Evolutionary conservation across 2,113 vertebrate genomes (phyloP).

Genomic region (Lota lota): DNA sequence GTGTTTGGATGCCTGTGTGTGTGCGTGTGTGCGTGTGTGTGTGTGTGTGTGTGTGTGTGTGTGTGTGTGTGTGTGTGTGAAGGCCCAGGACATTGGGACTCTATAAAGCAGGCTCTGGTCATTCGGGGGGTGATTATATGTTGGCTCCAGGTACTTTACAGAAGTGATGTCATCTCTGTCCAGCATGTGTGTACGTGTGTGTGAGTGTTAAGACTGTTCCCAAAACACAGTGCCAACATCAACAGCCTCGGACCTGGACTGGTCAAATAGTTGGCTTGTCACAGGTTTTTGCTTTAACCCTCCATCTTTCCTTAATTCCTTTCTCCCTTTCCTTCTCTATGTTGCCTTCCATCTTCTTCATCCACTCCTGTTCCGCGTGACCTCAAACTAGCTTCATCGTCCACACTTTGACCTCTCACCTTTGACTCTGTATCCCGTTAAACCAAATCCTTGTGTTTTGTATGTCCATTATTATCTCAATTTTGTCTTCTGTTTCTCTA

Average conservation of each 20-base stretch:
- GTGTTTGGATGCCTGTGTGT: not conserved
- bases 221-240: slow-evolving; percentile 32
- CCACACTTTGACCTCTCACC: too few species aligned
- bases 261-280: slow-evolving; percentile 34
- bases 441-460: too few species aligned
- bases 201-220: slow-evolving; percentile 2
- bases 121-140: slow-evolving; percentile 55
- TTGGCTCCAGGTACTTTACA: slow-evolving; percentile 58
- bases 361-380: not conserved
- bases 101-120: slow-evolving; percentile 45
- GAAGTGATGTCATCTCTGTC: slow-evolving; percentile 51
- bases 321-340: not conserved
- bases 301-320: not conserved
- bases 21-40: not conserved
- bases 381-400: not conserved
- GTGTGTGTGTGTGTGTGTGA: not conserved
- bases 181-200: slow-evolving; percentile 8
- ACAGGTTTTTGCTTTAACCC: not conserved
- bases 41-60: not conserved
- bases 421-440: too few species aligned
- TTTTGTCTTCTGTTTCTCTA: too few species aligned
- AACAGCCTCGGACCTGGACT: slow-evolving; percentile 27
- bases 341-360: not conserved
- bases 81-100: slow-evolving; percentile 29
- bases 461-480: too few species aligned